A percentile compares a stretch with the other conserved stretches of the same genome.
These are phyloP conservation scores for Pecten maximus DNA, from an alignment of 2,888 invertebrate genomes.

Conservation along the genomic window DNA sequence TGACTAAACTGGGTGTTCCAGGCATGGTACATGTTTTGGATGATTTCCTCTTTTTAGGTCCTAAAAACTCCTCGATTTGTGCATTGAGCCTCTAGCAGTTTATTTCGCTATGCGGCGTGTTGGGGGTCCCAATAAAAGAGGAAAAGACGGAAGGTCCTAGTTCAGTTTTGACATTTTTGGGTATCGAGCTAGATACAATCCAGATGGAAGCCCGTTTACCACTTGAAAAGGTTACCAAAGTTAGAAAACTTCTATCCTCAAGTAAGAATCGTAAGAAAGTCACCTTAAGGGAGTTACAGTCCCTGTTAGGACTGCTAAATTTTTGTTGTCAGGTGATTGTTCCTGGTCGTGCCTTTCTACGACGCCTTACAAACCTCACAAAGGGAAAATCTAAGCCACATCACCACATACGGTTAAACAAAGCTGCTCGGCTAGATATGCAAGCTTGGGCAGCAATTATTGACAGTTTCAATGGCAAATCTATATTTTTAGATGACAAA, in stretches of 20 bases:
- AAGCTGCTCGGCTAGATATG: slow-evolving; percentile 44
- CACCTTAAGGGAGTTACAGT: not conserved
- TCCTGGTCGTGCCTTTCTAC: not conserved
- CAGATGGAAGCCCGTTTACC: slow-evolving; percentile 48
- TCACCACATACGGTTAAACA: slow-evolving; percentile 49
- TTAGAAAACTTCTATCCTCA: not conserved
- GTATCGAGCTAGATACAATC: slow-evolving; percentile 50
- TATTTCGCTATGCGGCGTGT: slow-evolving; percentile 6
- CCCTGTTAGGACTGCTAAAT: not conserved
- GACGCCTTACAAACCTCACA: not conserved
- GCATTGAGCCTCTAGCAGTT: not conserved
- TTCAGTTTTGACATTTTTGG: slow-evolving; percentile 44
- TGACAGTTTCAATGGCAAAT: slow-evolving; percentile 14
- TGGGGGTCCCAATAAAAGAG: slow-evolving; percentile 53
- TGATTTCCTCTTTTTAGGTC: too few species aligned
- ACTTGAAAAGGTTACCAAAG: slow-evolving; percentile 46
- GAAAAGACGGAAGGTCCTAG: slow-evolving; percentile 43
- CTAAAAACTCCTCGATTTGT: too few species aligned
- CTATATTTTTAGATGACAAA: not conserved
- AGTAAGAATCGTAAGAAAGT: not conserved
- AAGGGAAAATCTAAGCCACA: slow-evolving; percentile 40
- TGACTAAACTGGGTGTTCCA: too few species aligned
- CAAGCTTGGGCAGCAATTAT: not conserved
- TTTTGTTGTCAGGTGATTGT: too few species aligned
- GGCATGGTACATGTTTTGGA: too few species aligned